Conservation (phyloP, 1,140 invertebrate genomes). For the Stenopsyche tienmushanensis region DNA sequence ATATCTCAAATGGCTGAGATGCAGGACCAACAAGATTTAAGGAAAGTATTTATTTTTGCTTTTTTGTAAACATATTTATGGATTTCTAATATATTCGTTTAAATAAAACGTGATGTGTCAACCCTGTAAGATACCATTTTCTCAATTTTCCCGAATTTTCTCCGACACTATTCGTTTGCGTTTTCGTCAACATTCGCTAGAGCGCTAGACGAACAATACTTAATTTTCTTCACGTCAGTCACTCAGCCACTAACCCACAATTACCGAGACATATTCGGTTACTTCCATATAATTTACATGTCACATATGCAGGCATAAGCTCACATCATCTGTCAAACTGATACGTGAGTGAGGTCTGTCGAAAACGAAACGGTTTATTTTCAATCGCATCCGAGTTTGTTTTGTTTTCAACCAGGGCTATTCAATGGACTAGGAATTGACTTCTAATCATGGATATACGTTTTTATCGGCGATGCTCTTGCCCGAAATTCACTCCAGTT, state of each 20-base stretch:
- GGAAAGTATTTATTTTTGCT: too few relatives aligned
- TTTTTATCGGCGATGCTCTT: background rate
- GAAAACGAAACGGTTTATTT: constrained; percentile 2
- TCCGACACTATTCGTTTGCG: background rate
- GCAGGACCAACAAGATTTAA: too few relatives aligned
- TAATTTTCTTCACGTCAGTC: constrained; percentile 12
- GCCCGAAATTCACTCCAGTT: background rate
- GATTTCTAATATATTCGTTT: too few relatives aligned
- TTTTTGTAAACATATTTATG: too few relatives aligned
- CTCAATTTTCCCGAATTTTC: background rate
- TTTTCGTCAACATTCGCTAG: background rate
- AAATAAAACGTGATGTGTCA: too few relatives aligned
- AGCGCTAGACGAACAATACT: background rate
- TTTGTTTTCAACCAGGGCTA: background rate
- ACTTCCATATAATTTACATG: constrained; percentile 29
- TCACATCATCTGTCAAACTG: constrained; percentile 21
- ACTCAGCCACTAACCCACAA: constrained; percentile 17
- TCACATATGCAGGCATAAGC: constrained; percentile 18
- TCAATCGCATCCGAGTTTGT: background rate
- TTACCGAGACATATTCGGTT: constrained; percentile 16
- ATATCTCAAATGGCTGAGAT: too few relatives aligned
- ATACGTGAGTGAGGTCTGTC: constrained; percentile 13
- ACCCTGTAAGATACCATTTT: too few relatives aligned
- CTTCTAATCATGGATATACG: background rate
- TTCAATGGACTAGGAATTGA: background rate